A percentile compares a stretch with the other conserved stretches of the same genome.
These are phyloP conservation scores for Tribolium madens DNA, from an alignment of 1,140 invertebrate species.

Conservation along the genomic window DNA sequence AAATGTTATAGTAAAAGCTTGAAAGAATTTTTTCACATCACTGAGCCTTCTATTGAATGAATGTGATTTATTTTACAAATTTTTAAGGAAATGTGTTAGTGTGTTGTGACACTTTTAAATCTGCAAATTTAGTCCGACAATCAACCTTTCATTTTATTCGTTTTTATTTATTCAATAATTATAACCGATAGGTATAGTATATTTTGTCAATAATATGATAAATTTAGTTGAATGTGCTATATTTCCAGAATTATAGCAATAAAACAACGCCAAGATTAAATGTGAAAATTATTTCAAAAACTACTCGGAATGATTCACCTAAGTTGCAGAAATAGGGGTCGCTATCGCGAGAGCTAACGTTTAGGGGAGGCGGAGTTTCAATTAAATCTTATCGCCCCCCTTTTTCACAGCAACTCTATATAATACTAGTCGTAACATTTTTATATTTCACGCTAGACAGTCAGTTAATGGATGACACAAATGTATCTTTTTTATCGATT, in stretches of 20 bases:
- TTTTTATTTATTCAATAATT: too few relatives aligned
- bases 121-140: not conserved
- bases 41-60: conserved; percentile 15
- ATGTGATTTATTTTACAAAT: conserved; percentile 33
- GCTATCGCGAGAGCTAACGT: conserved; percentile 3
- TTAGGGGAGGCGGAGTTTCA: conserved; percentile 12
- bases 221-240: too few relatives aligned
- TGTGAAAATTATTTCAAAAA: conserved; percentile 19
- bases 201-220: too few relatives aligned
- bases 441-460: conserved; percentile 7
- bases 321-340: not conserved
- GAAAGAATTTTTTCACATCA: conserved; percentile 27
- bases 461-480: not conserved
- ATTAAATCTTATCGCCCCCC: conserved; percentile 29
- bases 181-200: too few relatives aligned
- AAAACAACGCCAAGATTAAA: conserved; percentile 2
- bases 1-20: conserved; percentile 22
- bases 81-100: conserved; percentile 20
- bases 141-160: too few relatives aligned
- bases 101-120: conserved; percentile 35
- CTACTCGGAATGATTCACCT: not conserved
- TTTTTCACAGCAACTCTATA: conserved; percentile 12
- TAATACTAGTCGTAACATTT: conserved; percentile 19
- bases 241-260: not conserved
- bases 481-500: conserved; percentile 15